These are phyloP conservation scores for Synchiropus splendidus DNA, from an alignment of 2,113 vertebrate genomes.

Conservation along the genomic window DNA sequence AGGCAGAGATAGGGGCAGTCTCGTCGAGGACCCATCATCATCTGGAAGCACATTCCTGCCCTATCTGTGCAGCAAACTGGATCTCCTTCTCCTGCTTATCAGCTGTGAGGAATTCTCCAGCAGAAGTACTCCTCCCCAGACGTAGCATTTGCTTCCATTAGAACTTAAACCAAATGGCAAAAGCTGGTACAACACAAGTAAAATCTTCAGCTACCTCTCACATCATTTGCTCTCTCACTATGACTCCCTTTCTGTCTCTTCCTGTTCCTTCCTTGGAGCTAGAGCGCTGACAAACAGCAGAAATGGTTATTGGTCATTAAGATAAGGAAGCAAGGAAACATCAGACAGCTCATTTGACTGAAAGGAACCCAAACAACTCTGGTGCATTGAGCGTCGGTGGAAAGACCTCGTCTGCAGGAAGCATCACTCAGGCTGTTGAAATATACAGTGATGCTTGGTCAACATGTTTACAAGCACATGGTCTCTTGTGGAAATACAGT, in stretches of 20 bases:
- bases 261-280: slow-evolving; percentile 46
- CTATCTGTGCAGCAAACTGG: slow-evolving; percentile 76
- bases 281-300: slow-evolving; percentile 56
- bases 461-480: no score
- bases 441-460: no score
- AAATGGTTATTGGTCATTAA: slow-evolving; percentile 65
- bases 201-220: slow-evolving; percentile 26
- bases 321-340: slow-evolving; percentile 53
- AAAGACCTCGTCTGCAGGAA: slow-evolving; percentile 3
- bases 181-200: no score
- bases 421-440: background rate
- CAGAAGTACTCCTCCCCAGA: slow-evolving; percentile 43
- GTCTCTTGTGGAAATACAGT: no score
- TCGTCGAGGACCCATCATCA: slow-evolving; percentile 61
- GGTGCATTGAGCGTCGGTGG: slow-evolving; percentile 27
- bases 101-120: slow-evolving; percentile 71
- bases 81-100: slow-evolving; percentile 74
- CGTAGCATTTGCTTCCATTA: slow-evolving; percentile 24
- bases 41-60: slow-evolving; percentile 67
- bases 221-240: background rate
- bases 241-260: slow-evolving; percentile 27
- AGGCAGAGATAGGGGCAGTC: slow-evolving; percentile 61
- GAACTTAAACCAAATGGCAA: background rate
- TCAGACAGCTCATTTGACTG: slow-evolving; percentile 47
- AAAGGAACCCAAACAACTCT: slow-evolving; percentile 52